Evolutionary conservation across 1,140 invertebrate genomes (phyloP).

Genomic region (Neodiprion pinetum): DNA sequence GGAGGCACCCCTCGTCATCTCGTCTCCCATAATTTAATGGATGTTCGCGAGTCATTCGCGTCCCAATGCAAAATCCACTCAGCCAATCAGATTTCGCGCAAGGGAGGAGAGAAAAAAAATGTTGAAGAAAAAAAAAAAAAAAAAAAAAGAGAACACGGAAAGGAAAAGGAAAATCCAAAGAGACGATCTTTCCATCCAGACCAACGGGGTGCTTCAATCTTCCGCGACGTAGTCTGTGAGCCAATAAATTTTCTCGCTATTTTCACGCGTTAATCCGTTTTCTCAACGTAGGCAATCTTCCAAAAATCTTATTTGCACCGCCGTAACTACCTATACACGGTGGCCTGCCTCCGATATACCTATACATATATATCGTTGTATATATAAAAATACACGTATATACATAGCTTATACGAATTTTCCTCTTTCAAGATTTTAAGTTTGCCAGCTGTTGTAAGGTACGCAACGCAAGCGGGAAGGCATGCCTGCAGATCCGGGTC

Average conservation of each 20-base stretch:
- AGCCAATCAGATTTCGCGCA: conserved; percentile 34
- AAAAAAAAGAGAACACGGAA: neutral
- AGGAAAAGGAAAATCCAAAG: neutral
- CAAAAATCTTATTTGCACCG: neutral
- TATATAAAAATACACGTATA: neutral
- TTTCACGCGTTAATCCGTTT: conserved; percentile 7
- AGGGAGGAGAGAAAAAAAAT: conserved; percentile 26
- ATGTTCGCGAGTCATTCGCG: conserved; percentile 34
- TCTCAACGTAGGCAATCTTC: conserved; percentile 1
- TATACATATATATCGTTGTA: neutral
- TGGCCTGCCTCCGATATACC: neutral
- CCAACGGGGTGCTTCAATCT: conserved; percentile 1
- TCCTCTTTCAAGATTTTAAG: no score
- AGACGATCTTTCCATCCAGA: conserved; percentile 1
- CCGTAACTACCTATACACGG: neutral
- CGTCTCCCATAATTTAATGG: conserved; percentile 36
- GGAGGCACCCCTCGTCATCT: conserved; percentile 19
- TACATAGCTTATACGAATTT: no score
- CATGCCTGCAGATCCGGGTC: no score
- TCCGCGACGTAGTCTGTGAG: neutral
- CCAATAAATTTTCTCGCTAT: conserved; percentile 4
- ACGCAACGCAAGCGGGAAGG: no score
- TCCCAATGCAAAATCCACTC: conserved; percentile 10
- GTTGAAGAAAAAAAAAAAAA: no score
- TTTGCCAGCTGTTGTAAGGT: no score